These are phyloP conservation scores for Leptinotarsa juncta DNA, from an alignment of 2,888 invertebrate species.

Conservation along the genomic window DNA sequence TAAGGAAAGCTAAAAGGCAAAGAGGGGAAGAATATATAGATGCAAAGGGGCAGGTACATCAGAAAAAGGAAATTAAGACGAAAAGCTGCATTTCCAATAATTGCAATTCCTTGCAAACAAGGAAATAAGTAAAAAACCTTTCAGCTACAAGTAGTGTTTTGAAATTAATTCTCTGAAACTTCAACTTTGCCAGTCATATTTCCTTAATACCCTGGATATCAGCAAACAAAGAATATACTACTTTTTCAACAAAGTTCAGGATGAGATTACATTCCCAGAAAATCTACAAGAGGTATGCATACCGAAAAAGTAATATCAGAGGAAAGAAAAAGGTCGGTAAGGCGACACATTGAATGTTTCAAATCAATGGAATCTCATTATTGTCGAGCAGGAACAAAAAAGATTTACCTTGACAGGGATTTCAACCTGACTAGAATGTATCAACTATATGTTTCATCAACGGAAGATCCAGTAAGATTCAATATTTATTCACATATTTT, in stretches of 20 bases:
- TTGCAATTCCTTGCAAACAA: neutral
- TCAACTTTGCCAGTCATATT: neutral
- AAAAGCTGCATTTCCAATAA: neutral
- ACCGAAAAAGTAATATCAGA: neutral
- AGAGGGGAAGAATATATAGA: neutral
- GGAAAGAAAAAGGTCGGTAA: neutral
- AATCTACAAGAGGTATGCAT: neutral
- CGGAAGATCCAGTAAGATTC: neutral
- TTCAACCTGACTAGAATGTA: conserved; percentile 24
- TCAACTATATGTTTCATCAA: conserved; percentile 23
- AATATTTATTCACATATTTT: conserved; percentile 22
- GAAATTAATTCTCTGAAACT: neutral
- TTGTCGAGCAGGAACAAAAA: conserved; percentile 17
- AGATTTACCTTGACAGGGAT: conserved; percentile 9
- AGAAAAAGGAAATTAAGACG: neutral
- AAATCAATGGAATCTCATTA: conserved; percentile 37
- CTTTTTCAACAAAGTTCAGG: neutral
- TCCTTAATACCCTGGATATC: neutral
- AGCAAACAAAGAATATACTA: neutral
- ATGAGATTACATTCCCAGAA: neutral
- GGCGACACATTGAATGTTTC: conserved; percentile 33
- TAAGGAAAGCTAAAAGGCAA: neutral
- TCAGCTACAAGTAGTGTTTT: neutral
- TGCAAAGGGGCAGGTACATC: neutral
- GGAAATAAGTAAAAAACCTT: neutral